These are phyloP conservation scores for Macaca nemestrina DNA, from an alignment of 2,113 vertebrate species.

Conservation along the genomic window DNA sequence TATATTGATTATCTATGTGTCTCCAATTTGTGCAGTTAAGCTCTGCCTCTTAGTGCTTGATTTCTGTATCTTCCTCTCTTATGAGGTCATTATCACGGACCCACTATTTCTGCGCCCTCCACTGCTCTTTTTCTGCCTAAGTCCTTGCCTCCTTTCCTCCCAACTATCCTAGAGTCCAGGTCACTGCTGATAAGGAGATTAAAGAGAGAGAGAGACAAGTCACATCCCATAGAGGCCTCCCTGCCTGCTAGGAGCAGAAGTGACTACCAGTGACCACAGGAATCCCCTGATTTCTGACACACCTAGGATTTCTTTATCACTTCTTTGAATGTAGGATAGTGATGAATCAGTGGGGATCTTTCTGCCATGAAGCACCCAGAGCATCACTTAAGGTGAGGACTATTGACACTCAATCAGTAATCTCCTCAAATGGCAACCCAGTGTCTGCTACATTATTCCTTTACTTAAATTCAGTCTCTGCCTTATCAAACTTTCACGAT, in stretches of 20 bases:
- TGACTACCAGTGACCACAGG: not conserved
- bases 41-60: not conserved
- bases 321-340: not conserved
- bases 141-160: not conserved
- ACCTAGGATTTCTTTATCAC: not conserved
- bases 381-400: not conserved
- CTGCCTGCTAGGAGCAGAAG: not conserved
- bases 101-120: not conserved
- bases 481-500: not conserved
- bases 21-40: not conserved
- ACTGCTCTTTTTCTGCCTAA: not conserved
- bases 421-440: not conserved
- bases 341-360: not conserved
- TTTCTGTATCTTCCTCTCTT: not conserved
- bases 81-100: not conserved
- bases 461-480: not conserved
- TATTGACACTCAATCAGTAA: not conserved
- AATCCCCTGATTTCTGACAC: not conserved
- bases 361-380: not conserved
- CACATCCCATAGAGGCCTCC: not conserved
- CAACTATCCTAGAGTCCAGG: not conserved
- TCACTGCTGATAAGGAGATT: not conserved
- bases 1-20: not conserved
- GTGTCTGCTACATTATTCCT: not conserved
- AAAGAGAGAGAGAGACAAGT: not conserved